These are phyloP conservation scores for Pterostichus niger DNA, from an alignment of 2,888 invertebrate species.

Conservation along the genomic window DNA sequence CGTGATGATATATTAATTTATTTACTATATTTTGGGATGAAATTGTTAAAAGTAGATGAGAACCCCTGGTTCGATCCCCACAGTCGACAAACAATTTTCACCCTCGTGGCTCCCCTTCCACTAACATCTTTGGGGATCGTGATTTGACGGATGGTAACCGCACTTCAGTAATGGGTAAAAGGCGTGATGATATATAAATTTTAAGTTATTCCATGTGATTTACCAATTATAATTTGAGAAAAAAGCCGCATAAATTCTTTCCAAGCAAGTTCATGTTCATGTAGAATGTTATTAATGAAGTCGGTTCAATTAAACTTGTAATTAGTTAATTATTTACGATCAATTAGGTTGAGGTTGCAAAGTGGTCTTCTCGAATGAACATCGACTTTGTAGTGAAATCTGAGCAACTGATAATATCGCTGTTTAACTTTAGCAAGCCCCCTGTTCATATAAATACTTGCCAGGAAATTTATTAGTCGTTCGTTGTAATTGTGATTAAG, in stretches of 20 bases:
- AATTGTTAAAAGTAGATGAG: too few relatives aligned
- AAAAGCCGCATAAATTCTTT: neutral
- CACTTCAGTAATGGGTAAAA: too few relatives aligned
- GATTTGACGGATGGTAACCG: too few relatives aligned
- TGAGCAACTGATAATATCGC: neutral
- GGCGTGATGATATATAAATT: too few relatives aligned
- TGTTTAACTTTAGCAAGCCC: conserved; percentile 2
- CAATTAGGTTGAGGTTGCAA: conserved; percentile 36
- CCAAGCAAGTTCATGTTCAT: neutral
- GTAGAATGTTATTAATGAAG: conserved; percentile 56
- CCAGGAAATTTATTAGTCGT: neutral
- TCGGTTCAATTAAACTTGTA: conserved; percentile 53
- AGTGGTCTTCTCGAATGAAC: conserved; percentile 39
- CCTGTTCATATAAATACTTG: neutral
- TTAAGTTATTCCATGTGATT: too few relatives aligned
- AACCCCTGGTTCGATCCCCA: too few relatives aligned
- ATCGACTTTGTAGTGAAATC: neutral
- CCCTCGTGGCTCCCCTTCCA: too few relatives aligned
- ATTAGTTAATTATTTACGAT: conserved; percentile 59
- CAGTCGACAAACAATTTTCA: too few relatives aligned
- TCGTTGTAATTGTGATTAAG: neutral
- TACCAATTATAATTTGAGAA: too few relatives aligned
- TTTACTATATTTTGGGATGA: too few relatives aligned
- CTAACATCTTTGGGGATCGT: too few relatives aligned
- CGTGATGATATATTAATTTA: too few relatives aligned